Percentiles rank a stretch among this genome's conserved stretches.
These are phyloP conservation scores for Torymus texanus DNA, from an alignment of 2,888 invertebrate species.

Conservation along the genomic window DNA sequence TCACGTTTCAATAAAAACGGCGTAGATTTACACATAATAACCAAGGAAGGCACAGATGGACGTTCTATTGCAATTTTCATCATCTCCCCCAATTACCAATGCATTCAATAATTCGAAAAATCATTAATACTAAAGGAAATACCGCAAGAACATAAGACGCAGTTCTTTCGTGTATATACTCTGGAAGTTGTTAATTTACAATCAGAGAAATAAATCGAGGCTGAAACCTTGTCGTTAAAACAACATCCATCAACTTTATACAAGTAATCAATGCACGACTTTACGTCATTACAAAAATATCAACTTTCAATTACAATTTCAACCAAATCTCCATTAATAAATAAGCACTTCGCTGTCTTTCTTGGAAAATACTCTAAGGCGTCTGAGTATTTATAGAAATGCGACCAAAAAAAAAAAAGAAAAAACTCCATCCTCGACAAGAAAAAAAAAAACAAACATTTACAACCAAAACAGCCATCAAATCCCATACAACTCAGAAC, in stretches of 20 bases:
- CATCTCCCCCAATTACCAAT: not conserved
- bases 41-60: conserved; percentile 45
- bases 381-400: not conserved
- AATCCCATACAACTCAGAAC: not conserved
- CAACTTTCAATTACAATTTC: no score
- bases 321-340: no score
- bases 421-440: not conserved
- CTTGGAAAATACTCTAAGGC: not conserved
- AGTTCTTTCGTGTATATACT: not conserved
- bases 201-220: not conserved
- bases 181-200: not conserved
- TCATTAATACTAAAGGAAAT: not conserved
- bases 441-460: conserved; percentile 14
- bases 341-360: not conserved
- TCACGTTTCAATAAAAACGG: conserved; percentile 11
- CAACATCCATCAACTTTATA: not conserved
- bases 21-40: conserved; percentile 4
- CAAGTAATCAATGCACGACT: not conserved
- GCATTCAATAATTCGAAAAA: conserved; percentile 9
- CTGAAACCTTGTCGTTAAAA: not conserved
- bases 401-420: not conserved
- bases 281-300: not conserved
- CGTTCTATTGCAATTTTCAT: conserved; percentile 18
- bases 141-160: not conserved
- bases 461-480: not conserved